A percentile compares a stretch with the other conserved stretches of the same genome.
These are phyloP conservation scores for Hylaea fasciaria DNA, from an alignment of 2,888 invertebrate genomes.

Conservation along the genomic window DNA sequence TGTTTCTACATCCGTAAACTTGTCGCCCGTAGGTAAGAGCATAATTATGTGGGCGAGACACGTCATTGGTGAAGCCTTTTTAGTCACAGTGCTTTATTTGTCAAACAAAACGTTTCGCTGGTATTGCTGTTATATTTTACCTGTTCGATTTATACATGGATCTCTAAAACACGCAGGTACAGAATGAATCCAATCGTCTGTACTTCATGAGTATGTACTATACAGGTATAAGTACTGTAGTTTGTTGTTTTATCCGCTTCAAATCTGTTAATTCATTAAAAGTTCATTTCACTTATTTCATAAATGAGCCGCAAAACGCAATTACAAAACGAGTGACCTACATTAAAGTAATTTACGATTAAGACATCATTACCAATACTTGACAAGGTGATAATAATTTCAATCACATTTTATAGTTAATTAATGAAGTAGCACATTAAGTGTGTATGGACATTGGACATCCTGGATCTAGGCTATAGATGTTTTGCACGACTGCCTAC, in stretches of 20 bases:
- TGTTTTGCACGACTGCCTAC: slow-evolving; percentile 68
- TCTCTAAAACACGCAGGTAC: no score
- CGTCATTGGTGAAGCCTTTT: slow-evolving; percentile 73
- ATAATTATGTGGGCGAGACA: slow-evolving; percentile 74
- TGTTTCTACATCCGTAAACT: slow-evolving; percentile 65
- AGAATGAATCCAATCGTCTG: no score
- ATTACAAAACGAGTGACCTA: slow-evolving; percentile 20
- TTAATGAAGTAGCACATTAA: slow-evolving; percentile 4
- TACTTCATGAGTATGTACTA: neutral
- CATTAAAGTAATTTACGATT: slow-evolving; percentile 6
- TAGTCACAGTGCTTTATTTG: slow-evolving; percentile 42
- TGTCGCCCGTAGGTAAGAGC: slow-evolving; percentile 46
- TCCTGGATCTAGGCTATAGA: slow-evolving; percentile 61
- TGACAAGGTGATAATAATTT: neutral
- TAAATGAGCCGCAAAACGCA: slow-evolving; percentile 6
- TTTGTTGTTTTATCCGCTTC: neutral
- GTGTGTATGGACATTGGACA: slow-evolving; percentile 19
- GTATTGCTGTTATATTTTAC: no score
- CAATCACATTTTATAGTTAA: neutral
- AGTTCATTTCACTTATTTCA: neutral
- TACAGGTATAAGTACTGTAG: neutral
- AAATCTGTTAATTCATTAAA: neutral
- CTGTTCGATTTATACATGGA: no score
- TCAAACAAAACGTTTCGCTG: neutral
- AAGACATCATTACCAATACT: neutral